These are phyloP conservation scores for Macrosoma leucophasiata DNA, from an alignment of 2,888 invertebrate species.

Conservation along the genomic window DNA sequence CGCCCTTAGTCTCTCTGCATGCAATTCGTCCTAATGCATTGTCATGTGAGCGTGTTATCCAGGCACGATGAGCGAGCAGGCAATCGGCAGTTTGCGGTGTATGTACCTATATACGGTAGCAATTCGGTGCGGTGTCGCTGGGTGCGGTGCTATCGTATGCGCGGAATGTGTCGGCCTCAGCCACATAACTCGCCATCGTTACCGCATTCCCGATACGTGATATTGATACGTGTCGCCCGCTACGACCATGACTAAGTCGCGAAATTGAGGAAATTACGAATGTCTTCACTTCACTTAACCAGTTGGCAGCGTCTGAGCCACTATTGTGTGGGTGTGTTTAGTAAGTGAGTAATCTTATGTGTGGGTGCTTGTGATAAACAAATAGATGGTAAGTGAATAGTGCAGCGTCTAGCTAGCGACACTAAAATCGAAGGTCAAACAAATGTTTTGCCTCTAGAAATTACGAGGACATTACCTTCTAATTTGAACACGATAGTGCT, in stretches of 20 bases:
- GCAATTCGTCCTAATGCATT: too few species aligned
- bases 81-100: conserved; percentile 12
- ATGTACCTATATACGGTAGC: not conserved
- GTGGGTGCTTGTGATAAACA: too few species aligned
- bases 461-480: too few species aligned
- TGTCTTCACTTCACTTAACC: conserved; percentile 23
- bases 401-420: too few species aligned
- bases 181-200: conserved; percentile 36
- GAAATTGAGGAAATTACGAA: conserved; percentile 28
- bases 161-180: conserved; percentile 35
- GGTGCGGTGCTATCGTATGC: conserved; percentile 37
- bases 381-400: too few species aligned
- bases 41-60: too few species aligned
- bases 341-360: conserved; percentile 5
- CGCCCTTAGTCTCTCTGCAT: too few species aligned
- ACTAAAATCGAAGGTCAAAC: too few species aligned
- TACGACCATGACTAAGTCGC: conserved; percentile 20
- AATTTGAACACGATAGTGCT: too few species aligned
- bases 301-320: conserved; percentile 21
- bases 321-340: conserved; percentile 5
- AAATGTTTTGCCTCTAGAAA: too few species aligned
- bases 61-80: too few species aligned
- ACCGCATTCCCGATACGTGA: conserved; percentile 34
- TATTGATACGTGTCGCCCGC: conserved; percentile 24
- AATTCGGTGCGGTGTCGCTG: conserved; percentile 15